These are phyloP conservation scores for Sinotaia quadrata DNA, from an alignment of 2,888 invertebrate species.

Conservation along the genomic window DNA sequence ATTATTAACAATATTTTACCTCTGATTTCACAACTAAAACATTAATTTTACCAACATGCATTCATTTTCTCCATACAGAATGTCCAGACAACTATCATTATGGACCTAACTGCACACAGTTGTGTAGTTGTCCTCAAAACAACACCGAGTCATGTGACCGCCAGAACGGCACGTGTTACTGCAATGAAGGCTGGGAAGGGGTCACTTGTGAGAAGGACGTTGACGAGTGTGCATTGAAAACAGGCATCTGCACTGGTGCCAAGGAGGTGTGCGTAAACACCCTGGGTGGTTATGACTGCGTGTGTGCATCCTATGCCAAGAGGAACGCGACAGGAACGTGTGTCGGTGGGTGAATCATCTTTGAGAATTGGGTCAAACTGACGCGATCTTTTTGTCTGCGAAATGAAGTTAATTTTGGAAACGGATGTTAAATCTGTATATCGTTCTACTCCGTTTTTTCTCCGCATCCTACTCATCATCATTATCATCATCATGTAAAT, in stretches of 20 bases:
- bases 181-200: conserved; percentile 2
- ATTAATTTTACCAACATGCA: too few species aligned
- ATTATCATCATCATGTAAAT: background rate
- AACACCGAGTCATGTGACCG: background rate
- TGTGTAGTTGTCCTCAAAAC: background rate
- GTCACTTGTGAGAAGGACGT: background rate
- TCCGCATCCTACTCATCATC: too few species aligned
- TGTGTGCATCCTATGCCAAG: background rate
- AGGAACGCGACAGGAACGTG: background rate
- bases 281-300: background rate
- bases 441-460: background rate
- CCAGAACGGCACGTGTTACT: background rate
- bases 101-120: background rate
- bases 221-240: background rate
- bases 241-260: background rate
- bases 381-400: too few species aligned
- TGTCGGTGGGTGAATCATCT: background rate
- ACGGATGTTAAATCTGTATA: background rate
- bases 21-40: too few species aligned
- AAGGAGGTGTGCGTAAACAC: background rate
- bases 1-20: too few species aligned
- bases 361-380: too few species aligned
- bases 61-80: too few species aligned
- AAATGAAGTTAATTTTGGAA: background rate
- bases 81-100: background rate